phyloP scores from a whole-genome alignment of 2,888 invertebrate genomes.

The Smittia aterrima region DNA sequence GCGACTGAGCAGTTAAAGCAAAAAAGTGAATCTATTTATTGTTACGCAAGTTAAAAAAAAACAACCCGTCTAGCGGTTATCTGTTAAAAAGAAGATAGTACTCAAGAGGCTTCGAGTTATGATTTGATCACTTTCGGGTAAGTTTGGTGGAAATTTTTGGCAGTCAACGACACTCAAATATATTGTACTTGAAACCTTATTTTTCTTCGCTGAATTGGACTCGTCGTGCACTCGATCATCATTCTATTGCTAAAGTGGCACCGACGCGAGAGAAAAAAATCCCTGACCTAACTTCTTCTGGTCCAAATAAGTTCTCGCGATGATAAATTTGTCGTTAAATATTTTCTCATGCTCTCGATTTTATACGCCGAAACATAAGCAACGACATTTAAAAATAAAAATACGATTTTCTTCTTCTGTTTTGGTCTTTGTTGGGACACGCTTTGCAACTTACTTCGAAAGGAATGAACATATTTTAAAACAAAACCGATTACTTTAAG shows the following conservation, averaged over 20 bases:
- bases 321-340: neutral
- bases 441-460: neutral
- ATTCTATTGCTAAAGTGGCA: no score
- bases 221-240: no score
- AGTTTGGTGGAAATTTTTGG: no score
- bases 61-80: no score
- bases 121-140: no score
- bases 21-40: constrained; percentile 36
- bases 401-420: neutral
- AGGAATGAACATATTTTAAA: neutral
- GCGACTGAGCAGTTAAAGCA: constrained; percentile 12
- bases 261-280: neutral
- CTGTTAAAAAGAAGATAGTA: no score
- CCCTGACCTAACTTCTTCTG: constrained; percentile 1
- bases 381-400: constrained; percentile 18
- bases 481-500: no score
- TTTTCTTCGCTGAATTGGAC: no score
- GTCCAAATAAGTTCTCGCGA: neutral
- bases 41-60: constrained; percentile 27
- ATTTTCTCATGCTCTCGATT: neutral
- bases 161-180: no score
- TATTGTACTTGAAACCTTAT: no score
- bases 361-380: neutral
- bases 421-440: neutral
- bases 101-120: no score